Base-by-base conservation (phyloP, 2,113 vertebrate species). In the Baryphthengus martii region DNA sequence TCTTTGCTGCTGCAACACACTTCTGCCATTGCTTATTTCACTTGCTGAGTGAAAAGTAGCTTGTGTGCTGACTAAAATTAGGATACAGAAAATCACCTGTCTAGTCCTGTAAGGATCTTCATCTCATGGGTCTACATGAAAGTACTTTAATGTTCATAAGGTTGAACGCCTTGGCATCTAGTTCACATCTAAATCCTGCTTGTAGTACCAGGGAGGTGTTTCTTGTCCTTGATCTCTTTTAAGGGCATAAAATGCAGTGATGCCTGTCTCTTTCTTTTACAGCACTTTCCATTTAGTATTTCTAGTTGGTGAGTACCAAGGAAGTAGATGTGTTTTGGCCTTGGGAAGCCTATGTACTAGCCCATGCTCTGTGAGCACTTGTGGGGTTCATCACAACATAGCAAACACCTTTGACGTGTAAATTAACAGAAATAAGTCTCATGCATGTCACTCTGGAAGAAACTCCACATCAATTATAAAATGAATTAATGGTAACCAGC, bases 311-410 rank as follows among this genome's bases (percentile, higher is more conserved):
- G 84, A 52, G 21, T 63, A 23, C 33, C 25, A 53, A 53, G 53
- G n/a, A n/a, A 58, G n/a, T 4, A 29, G 15, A 25, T 14, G 26
- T 44, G 59, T 49, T 18, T 53, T 75, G 42, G 25, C 37, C 13
- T 24, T 26, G 16, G 19, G 35, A 63, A 59, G 89, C 28, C 42
- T 63, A n/a, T 2, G 2, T 9, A 15, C 7, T 2, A 1, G 20
- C 14, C 55, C 0, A 1, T 52, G 25, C 26, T 78, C 3, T 1
- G 5, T 6, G 9, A 63, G 55, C 45, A 7, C 23, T 11, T 26
- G 29, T 66, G 37, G 8, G n/a, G 37, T 50, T 79, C 40, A 9
- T 40, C 2, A 10, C 11, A 85, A 50, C 21, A 37, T 7, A 77
- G 53, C 29, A 65, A 40, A 45, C 14, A 13, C 10, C 44, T 66